Percentiles rank a stretch among this genome's conserved stretches.
Conservation (phyloP, 2,888 invertebrate species). For the Lacanobia oleracea region DNA sequence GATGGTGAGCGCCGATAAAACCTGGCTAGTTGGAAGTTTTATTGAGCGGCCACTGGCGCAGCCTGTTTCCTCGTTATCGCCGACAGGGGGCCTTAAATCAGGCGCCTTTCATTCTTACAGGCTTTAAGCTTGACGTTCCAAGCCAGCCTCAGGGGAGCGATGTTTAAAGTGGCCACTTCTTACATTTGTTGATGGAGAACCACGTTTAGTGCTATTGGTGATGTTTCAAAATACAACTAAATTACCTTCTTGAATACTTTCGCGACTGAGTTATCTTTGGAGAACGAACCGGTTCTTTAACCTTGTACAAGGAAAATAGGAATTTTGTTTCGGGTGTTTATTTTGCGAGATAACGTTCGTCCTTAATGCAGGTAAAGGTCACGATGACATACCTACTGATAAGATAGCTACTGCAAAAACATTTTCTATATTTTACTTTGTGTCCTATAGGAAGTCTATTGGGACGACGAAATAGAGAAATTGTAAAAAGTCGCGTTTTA, state of each 20-base stretch:
- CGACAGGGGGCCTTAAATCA: slow-evolving; percentile 86
- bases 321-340: slow-evolving; percentile 14
- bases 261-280: slow-evolving; percentile 33
- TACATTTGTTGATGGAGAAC: slow-evolving; percentile 56
- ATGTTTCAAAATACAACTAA: slow-evolving; percentile 57
- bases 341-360: slow-evolving; percentile 20
- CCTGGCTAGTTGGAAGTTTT: slow-evolving; percentile 82
- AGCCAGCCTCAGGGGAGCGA: slow-evolving; percentile 68
- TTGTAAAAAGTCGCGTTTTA: slow-evolving; percentile 44
- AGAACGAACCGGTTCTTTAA: slow-evolving; percentile 39
- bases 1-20: slow-evolving; percentile 79
- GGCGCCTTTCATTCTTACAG: slow-evolving; percentile 84
- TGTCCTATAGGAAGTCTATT: slow-evolving; percentile 9
- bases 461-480: slow-evolving; percentile 18
- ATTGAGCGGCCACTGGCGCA: slow-evolving; percentile 82
- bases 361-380: slow-evolving; percentile 24
- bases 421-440: not conserved
- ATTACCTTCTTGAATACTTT: slow-evolving; percentile 41
- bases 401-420: not conserved
- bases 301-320: slow-evolving; percentile 26
- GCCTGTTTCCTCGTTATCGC: slow-evolving; percentile 87
- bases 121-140: slow-evolving; percentile 79
- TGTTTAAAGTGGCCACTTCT: slow-evolving; percentile 70
- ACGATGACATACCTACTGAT: slow-evolving; percentile 6
- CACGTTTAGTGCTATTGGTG: slow-evolving; percentile 55